phyloP scores from a whole-genome alignment of 2,797 vertebrate genomes.

The Crax fasciolata region DNA sequence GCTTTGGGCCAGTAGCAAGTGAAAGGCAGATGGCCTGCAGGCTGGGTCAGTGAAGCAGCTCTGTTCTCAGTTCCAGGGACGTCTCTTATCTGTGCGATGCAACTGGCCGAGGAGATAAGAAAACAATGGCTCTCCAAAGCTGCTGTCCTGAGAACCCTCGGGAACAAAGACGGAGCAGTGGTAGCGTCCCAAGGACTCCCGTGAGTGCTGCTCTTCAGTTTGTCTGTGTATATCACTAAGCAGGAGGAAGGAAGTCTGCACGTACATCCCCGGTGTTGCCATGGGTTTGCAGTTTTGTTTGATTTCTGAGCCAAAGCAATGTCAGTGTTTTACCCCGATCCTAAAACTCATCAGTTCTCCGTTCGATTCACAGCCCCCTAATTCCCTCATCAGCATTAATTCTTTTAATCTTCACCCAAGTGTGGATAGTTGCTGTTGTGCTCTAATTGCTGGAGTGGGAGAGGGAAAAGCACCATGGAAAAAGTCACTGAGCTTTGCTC shows the following conservation, averaged over 20 bases:
- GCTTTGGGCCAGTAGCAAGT: not conserved
- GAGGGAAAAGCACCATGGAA: not conserved
- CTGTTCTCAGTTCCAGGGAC: slow-evolving; percentile 81
- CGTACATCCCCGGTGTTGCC: fast-evolving
- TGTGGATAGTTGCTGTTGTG: fast-evolving
- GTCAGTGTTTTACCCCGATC: not conserved
- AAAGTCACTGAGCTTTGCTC: not conserved
- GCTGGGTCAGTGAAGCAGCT: not conserved
- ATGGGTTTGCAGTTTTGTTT: not conserved
- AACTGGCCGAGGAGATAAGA: slow-evolving; percentile 65
- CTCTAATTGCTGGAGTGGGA: not conserved
- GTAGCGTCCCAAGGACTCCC: not conserved
- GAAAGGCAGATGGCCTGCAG: fast-evolving
- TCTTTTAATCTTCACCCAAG: not conserved
- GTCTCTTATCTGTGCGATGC: slow-evolving; percentile 90
- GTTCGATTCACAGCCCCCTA: not conserved
- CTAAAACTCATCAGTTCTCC: not conserved
- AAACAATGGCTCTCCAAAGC: slow-evolving; percentile 47
- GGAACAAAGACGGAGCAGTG: not conserved
- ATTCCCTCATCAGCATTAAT: not conserved
- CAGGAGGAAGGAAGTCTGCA: not conserved
- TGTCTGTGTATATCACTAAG: not conserved
- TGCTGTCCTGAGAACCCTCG: not conserved
- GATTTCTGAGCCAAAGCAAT: not conserved
- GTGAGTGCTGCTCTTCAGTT: not conserved